These are phyloP conservation scores for Myotis planiceps DNA, from an alignment of 2,797 vertebrate genomes.

Conservation along the genomic window DNA sequence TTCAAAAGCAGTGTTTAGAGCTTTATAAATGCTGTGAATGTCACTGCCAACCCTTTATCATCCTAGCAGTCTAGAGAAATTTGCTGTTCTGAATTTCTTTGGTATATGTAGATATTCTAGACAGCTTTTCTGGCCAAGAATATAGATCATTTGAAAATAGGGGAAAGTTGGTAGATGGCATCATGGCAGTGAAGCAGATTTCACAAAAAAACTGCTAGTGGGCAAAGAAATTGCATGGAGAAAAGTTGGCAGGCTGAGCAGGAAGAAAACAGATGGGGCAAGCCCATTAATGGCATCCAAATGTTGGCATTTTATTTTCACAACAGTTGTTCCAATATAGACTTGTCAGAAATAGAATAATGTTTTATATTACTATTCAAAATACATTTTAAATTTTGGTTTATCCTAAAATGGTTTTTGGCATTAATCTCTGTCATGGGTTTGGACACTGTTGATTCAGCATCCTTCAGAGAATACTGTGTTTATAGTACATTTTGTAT, in stretches of 20 bases:
- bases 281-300: background rate
- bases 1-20: background rate
- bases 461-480: background rate
- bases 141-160: background rate
- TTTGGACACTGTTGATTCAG: background rate
- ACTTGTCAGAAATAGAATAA: constrained; percentile 20
- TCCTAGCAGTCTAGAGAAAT: background rate
- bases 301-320: constrained; percentile 18
- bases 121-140: background rate
- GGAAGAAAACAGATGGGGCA: background rate
- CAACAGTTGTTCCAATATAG: background rate
- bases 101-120: background rate
- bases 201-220: background rate
- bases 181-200: background rate
- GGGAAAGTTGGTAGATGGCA: background rate
- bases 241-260: background rate
- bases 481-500: background rate
- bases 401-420: background rate
- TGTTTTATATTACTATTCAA: background rate
- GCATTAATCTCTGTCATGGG: background rate
- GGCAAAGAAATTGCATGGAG: background rate
- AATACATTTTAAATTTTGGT: background rate
- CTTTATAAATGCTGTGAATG: background rate
- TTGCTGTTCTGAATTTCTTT: background rate
- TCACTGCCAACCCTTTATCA: background rate